Evolutionary conservation across 2,113 vertebrate genomes (phyloP), one percentile per base, ranked within the genome.

Genomic region (Neotragus pygmaeus): DNA sequence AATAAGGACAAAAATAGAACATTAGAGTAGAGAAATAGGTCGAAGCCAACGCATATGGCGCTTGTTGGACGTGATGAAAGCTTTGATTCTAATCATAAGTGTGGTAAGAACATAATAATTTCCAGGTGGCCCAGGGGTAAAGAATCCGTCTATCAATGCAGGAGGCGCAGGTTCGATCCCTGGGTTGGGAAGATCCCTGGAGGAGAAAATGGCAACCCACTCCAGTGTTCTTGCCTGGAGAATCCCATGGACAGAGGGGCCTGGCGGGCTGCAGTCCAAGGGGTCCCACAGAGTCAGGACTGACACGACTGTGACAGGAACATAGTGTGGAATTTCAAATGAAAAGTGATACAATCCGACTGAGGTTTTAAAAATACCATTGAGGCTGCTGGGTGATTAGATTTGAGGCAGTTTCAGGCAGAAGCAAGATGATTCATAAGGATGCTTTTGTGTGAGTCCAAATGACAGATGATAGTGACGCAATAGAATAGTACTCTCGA

Each of bases 321-420:
- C 25, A 23, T 6, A 78, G 2, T 86, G 36, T 47, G 92, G 15
- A 16, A 90, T 84, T 93, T 16, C 53, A 4, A 84, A 75, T 43
- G 51, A 70, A 28, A 95, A 94, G 10, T 21, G n/a, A 11, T n/a
- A 51, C 21, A 17, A 62, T 47, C 27, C 39, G 43, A 88, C n/a
- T 43, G 83, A 78, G 21, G 30, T 58, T 95, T 92, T 77, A 25
- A n/a, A 88, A 94, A 94, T 23, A 73, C 51, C 19, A 57, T 4
- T 45, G 75, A 51, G 45, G 7, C 17, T 73, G 3, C 19, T 28
- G 4, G 19, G 6, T 36, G n/a, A 53, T 8, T 49, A 36, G 27
- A 81, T 66, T 33, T 58, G 30, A 66, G 19, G 15, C 16, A 62
- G 36, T 82, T 16, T 47, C 30, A 30, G 81, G 33, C 17, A 25